Conservation (phyloP, 53 echinoderm and acorn worm species). For the Holothuria leucospilota region DNA sequence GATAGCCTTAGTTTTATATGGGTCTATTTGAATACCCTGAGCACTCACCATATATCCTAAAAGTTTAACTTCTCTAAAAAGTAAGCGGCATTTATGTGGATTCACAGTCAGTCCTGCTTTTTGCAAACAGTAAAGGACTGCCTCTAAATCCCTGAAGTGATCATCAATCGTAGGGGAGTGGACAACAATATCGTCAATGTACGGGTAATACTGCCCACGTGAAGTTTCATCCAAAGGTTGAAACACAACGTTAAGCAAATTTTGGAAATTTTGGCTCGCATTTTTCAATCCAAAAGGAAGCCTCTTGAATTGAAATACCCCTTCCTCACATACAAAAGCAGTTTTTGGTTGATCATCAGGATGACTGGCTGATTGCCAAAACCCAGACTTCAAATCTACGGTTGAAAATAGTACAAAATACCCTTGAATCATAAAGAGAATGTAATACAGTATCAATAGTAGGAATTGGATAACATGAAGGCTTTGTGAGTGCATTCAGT, state of each 20-base stretch:
- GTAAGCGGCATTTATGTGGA: constrained; percentile 49
- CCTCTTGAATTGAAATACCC: constrained; percentile 30
- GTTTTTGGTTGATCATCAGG: constrained; percentile 50
- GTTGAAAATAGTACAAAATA: constrained; percentile 45
- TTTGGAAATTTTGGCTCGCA: constrained; percentile 45
- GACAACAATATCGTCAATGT: constrained; percentile 41
- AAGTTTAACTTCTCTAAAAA: constrained; percentile 3
- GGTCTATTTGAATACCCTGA: background rate
- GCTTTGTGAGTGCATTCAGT: constrained; percentile 27
- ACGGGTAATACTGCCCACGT: background rate
- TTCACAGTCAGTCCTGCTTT: constrained; percentile 60
- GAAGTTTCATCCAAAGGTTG: constrained; percentile 17
- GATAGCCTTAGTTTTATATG: background rate
- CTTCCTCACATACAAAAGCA: constrained; percentile 55
- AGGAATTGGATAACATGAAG: constrained; percentile 39
- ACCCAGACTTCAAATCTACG: constrained; percentile 46
- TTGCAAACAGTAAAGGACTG: constrained; percentile 40
- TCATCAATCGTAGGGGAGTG: constrained; percentile 40
- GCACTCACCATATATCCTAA: constrained; percentile 33
- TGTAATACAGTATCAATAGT: constrained; percentile 26
- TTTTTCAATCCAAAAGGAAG: constrained; percentile 47
- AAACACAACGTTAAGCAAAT: constrained; percentile 18
- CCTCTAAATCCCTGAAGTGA: constrained; percentile 27
- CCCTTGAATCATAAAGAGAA: constrained; percentile 33
- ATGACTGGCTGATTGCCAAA: constrained; percentile 46